Base-by-base conservation (phyloP, 2,888 invertebrate genomes). In the Agrypnus murinus region DNA sequence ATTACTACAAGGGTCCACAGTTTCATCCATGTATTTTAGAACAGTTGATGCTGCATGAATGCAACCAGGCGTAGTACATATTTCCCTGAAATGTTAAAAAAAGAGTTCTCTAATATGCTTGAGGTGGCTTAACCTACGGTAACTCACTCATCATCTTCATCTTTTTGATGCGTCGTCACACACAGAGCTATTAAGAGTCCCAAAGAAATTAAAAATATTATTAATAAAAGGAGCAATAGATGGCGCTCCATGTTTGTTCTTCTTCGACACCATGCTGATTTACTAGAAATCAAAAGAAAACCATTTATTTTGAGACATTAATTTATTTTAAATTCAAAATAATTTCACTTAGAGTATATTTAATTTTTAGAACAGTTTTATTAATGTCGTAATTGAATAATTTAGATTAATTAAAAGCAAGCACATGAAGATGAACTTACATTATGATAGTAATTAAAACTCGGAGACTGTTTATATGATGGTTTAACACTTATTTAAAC, bases 241-340 rank as follows among this genome's bases (percentile, higher is more conserved):
- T 90, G 88, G 76, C 92, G 87, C 84, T 94, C 93, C 86, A 93
- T 85, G 74, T 91, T 89, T 48, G 92, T 92, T 77, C 93, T 88
- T 73, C 93, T 88, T 77, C 91, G 91, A 93, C 93, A 93, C 93
- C 93, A 93, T 86, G 92, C 92, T 78, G 92, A 92, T 84, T 92
- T 92, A 87, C 92, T 93, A n/a, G 86, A 46, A 89, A 88, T 19
- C 25, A 25, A 25, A 25, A 25, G 5, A 25, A 25, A 25, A 25
- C 25, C 5, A 25, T 2, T 3, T 5, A 25, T 25, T 25, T 25
- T 25, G 25, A 25, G 25, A 3, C 5, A 25, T 25, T 25, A 25
- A 25, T 25, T 25, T 25, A 25, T 25, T 25, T 25, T 25, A 25
- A 5, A 3, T 25, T 25, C 5, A 25, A n/a, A n/a, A n/a, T n/a